Evolutionary conservation across 1,140 invertebrate genomes (phyloP), one percentile per base, ranked within the genome.

Genomic region (Saxidomus purpurata): DNA sequence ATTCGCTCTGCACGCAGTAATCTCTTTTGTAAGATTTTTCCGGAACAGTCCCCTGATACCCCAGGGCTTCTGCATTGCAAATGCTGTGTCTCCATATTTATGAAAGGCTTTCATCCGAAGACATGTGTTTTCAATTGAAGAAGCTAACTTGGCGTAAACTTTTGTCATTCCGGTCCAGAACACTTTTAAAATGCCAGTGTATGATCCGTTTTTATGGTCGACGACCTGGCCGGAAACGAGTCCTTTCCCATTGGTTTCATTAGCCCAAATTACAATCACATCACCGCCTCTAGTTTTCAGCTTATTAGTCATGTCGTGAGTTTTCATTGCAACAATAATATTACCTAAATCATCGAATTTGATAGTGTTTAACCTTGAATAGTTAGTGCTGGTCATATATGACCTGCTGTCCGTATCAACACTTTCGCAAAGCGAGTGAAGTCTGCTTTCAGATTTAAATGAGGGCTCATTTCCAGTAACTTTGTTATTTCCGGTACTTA

Each of bases 151-250:
- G 17, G 40, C 38, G 17, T 47, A 63, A 0, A 87, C 43, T 4
- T 31, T 49, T 43, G 85, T 87, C 55, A 22, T 3, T 67, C 85
- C 85, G 11, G 76, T 17, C 85, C 85, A 87, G 43, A 47, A 43
- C 15, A 80, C 38, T 87, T 63, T 80, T 38, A 87, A 13, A 34
- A n/a, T 28, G n/a, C 71, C 85, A 8, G 52, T 87, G 40, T 87
- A 87, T 6, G 85, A 59, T 11, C 85, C 85, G 34, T 87, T 87
- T 59, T 80, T 67, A 40, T 87, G 85, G 43, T 87, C 85, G 25
- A 40, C 47, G 4, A 87, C 76, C 1, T 80, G 11, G 13, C 85
- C 76, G 25, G 76, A 69, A 77, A 87, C 38, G 28, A 25, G n/a
- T 15, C 82, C 82, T 19, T 87, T 49, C 13, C 85, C 85, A 11